These are phyloP conservation scores for Acropternis orthonyx DNA, from an alignment of 2,797 vertebrate genomes.

Conservation along the genomic window DNA sequence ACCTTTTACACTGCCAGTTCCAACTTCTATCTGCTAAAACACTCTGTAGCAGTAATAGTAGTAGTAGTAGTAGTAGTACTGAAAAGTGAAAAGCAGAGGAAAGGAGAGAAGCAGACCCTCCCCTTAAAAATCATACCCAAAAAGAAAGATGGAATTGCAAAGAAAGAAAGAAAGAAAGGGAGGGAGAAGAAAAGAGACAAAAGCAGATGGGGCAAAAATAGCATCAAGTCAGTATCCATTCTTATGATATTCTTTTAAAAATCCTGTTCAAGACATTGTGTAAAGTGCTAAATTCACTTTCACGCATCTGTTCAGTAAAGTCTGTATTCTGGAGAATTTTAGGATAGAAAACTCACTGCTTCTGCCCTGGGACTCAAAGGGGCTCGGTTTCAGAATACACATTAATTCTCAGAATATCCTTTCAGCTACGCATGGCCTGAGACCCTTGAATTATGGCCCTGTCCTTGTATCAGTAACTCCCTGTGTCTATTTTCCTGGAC, in stretches of 20 bases:
- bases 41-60: not conserved
- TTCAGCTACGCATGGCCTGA: not conserved
- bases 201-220: not conserved
- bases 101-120: not conserved
- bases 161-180: not conserved
- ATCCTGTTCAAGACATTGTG: not conserved
- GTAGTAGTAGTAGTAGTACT: not conserved
- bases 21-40: not conserved
- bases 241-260: not conserved
- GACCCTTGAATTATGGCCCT: not conserved
- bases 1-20: not conserved
- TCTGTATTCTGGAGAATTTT: not conserved
- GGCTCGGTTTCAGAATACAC: not conserved
- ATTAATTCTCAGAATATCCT: not conserved
- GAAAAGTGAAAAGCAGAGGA: not conserved
- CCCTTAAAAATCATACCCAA: not conserved
- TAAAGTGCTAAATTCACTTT: not conserved
- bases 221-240: not conserved
- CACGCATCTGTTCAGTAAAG: not conserved
- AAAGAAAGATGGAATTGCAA: not conserved
- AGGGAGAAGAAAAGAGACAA: not conserved
- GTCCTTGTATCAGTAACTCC: not conserved
- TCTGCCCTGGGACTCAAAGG: not conserved
- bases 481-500: not conserved
- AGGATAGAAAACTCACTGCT: not conserved